Evolutionary conservation across 2,113 vertebrate species (phyloP), one percentile per base, ranked within the genome.

Genomic region (Engraulis encrasicolus): DNA sequence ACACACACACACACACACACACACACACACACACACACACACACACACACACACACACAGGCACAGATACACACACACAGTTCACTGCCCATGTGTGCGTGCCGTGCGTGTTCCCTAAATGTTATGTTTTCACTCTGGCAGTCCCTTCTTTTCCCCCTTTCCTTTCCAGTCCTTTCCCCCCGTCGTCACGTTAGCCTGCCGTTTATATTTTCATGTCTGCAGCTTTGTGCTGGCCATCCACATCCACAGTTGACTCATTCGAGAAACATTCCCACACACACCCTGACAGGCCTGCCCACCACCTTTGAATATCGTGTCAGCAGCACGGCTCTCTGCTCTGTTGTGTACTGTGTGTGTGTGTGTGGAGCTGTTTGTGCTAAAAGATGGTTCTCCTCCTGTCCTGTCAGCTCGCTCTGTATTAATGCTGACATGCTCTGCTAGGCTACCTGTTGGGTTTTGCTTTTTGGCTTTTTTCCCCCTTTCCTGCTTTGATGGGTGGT

Each of bases 241-340:
- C 58, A 66, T 66, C 58, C 58, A 66, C 58, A 66, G 23, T 27
- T 31, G 58, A 66, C n/a, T 66, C 58, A 66, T 23, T 31, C 31
- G 58, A 31, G 27, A 66, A 1, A 66, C 23, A 31, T 66, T 27
- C 58, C n/a, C 23, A 66, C 15, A 66, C 9, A 66, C 2, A 31
- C 58, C 11, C 11, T 74, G 66, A 36, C 66, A 74, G 66, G 31
- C 31, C 4, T 5, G 54, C 79, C 38, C 15, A 83, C 74, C 78
- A 83, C 79, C 78, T 80, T 38, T 17, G 2, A 80, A 79, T 81
- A 40, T n/a, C 11, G 20, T 50, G 14, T 78, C 79, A 23, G 19
- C 27, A 66, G n/a, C n/a, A n/a, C n/a, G n/a, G n/a, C n/a, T n/a
- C n/a, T n/a, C n/a, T n/a, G n/a, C n/a, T n/a, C n/a, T n/a, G n/a